Evolutionary conservation across 2,113 vertebrate species (phyloP).

Genomic region (Phrynosoma blainvillii): DNA sequence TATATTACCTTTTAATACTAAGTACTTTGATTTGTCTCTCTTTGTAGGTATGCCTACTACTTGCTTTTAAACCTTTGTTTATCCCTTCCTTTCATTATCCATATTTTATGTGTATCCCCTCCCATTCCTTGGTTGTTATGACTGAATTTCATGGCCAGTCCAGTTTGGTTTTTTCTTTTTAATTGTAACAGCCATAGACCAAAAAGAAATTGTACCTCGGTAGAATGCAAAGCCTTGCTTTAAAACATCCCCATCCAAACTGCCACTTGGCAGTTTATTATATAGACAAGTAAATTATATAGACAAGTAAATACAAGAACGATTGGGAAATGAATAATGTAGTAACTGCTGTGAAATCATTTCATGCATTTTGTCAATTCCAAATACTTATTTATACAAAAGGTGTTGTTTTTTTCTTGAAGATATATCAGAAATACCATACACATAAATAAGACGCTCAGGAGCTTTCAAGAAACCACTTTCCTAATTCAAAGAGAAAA

Average conservation of each 20-base stretch:
- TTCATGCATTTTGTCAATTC: constrained; percentile 30
- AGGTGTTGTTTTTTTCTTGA: constrained; percentile 9
- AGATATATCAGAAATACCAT: constrained; percentile 33
- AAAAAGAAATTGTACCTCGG: neutral
- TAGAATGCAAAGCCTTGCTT: neutral
- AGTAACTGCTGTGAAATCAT: constrained; percentile 37
- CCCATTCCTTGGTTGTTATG: neutral
- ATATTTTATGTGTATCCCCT: neutral
- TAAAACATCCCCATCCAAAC: constrained; percentile 1
- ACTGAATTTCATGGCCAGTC: neutral
- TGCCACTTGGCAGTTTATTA: constrained; percentile 37
- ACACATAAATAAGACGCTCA: constrained; percentile 7
- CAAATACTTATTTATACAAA: constrained; percentile 9
- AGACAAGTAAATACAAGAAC: constrained; percentile 27
- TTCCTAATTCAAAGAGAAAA: constrained; percentile 20
- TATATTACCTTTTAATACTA: neutral
- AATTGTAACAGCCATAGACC: neutral
- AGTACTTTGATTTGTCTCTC: neutral
- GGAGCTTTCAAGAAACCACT: neutral
- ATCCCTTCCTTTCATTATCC: neutral
- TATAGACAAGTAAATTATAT: too few relatives aligned
- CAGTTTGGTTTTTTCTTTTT: neutral
- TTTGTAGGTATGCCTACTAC: neutral
- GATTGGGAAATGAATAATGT: constrained; percentile 44
- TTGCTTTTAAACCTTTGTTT: neutral